Evolutionary conservation across 2,888 invertebrate species (phyloP), one percentile per base, ranked within the genome.

Genomic region (Drosophila conformis): DNA sequence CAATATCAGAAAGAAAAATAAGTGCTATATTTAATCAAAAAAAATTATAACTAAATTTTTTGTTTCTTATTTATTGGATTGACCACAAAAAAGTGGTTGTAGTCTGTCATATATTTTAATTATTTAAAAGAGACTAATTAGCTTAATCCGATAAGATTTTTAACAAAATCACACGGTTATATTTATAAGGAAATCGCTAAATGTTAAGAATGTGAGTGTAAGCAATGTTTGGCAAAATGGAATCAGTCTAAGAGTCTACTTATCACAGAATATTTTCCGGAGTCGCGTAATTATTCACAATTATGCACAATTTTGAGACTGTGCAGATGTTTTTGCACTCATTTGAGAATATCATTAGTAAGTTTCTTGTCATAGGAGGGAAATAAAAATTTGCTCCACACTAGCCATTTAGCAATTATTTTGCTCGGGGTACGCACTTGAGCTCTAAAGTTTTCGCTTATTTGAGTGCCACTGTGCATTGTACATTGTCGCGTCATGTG

Each of bases 401-500:
- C 18, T n/a, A 10, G 27, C 11, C 29, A 18, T 6, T 10, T 49
- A 49, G n/a, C 18, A 29, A 11, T 15, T 53, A 25, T 53, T 10
- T 53, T 53, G 4, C 15, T 25, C 21, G 27, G 4, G 18, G 0
- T 35, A 7, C 42, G 13, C 2, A 42, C 13, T 13, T 21, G 4
- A 46, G 1, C 7, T 46, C n/a, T 21, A 1, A 15, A 31, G 15
- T 5, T 29, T 53, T 36, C 4, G 6, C 1, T 10, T 18, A 7
- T 8, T 15, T 10, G 21, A 27, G 36, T 4, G 7, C 49, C 78
- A 78, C 48, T 78, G 78, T 78, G 67, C 71, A 29, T 11, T 11
- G 33, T 54, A 76, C 40, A 80, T 80, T 71, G 61, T 59, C 64
- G 71, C 64, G 62, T 56, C 46, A 56, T 68, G 60, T 59, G 62